Conservation (phyloP, 2,888 invertebrate species). For the Tetheella fluctuosa region DNA sequence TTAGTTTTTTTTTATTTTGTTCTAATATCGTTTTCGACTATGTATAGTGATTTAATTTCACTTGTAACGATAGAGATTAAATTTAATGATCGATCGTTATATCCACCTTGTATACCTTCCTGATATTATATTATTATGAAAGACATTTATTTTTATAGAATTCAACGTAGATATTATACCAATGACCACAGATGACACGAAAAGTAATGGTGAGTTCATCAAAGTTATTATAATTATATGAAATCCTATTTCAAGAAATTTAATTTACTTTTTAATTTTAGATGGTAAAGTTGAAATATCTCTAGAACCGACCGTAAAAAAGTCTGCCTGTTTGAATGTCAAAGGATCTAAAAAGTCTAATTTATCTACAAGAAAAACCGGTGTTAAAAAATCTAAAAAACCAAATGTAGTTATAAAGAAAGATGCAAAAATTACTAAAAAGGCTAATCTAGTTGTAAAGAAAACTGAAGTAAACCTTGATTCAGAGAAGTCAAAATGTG, state of each 20-base stretch:
- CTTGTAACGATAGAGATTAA: too few relatives aligned
- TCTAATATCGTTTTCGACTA: too few relatives aligned
- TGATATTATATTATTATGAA: too few relatives aligned
- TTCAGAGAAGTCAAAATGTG: background rate
- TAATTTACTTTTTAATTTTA: too few relatives aligned
- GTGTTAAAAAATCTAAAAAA: background rate
- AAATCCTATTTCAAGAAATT: too few relatives aligned
- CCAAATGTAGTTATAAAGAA: background rate
- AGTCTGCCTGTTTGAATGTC: too few relatives aligned
- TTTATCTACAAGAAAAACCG: background rate
- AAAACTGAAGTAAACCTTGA: background rate
- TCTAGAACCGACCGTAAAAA: too few relatives aligned
- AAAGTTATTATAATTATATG: background rate
- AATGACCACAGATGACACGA: background rate
- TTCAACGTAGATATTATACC: background rate
- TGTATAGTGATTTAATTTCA: too few relatives aligned
- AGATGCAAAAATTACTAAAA: background rate
- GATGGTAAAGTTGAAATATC: too few relatives aligned
- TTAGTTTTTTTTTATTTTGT: too few relatives aligned
- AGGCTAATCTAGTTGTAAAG: background rate
- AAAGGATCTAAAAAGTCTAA: background rate
- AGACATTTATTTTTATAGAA: background rate
- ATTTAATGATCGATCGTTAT: too few relatives aligned
- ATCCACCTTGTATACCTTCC: too few relatives aligned
- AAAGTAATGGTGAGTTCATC: background rate